Percentiles rank a stretch among this genome's conserved stretches.
Conservation (phyloP, 2,888 invertebrate species). For the Cyrtodaria siliqua region DNA sequence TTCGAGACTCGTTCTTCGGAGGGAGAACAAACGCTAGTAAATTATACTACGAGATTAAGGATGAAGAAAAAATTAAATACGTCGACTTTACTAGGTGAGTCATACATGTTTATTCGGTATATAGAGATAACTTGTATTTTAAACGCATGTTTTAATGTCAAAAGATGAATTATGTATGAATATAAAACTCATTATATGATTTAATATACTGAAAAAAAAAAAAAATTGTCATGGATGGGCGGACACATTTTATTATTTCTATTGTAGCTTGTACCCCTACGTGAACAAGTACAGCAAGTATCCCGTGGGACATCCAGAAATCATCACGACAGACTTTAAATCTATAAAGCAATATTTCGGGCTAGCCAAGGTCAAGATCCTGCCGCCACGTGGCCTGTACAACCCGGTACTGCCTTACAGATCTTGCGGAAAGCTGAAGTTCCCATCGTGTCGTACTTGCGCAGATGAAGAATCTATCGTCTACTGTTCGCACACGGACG, state of each 20-base stretch:
- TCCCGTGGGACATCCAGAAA: slow-evolving; percentile 70
- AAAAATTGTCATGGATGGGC: no score
- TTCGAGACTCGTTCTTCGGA: slow-evolving; percentile 74
- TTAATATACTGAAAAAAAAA: no score
- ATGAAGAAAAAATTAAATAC: slow-evolving; percentile 65
- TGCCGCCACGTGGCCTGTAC: slow-evolving; percentile 73
- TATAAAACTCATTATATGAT: no score
- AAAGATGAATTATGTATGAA: no score
- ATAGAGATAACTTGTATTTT: no score
- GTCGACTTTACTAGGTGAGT: slow-evolving; percentile 65
- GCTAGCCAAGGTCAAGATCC: slow-evolving; percentile 67
- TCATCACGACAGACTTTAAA: slow-evolving; percentile 61
- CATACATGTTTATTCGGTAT: no score
- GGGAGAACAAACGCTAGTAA: slow-evolving; percentile 71
- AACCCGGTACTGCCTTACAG: slow-evolving; percentile 79
- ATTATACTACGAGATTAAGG: slow-evolving; percentile 54
- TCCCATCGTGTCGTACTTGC: slow-evolving; percentile 79
- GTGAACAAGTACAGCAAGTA: slow-evolving; percentile 68
- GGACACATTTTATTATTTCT: neutral
- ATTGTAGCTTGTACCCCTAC: slow-evolving; percentile 69
- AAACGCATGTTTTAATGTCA: no score
- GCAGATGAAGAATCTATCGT: slow-evolving; percentile 63
- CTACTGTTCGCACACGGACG: slow-evolving; percentile 77
- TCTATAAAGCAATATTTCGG: slow-evolving; percentile 65
- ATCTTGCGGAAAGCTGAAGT: slow-evolving; percentile 79